phyloP scores from a whole-genome alignment of 2,797 vertebrate species.

The Gymnoscopelus microlampas region DNA sequence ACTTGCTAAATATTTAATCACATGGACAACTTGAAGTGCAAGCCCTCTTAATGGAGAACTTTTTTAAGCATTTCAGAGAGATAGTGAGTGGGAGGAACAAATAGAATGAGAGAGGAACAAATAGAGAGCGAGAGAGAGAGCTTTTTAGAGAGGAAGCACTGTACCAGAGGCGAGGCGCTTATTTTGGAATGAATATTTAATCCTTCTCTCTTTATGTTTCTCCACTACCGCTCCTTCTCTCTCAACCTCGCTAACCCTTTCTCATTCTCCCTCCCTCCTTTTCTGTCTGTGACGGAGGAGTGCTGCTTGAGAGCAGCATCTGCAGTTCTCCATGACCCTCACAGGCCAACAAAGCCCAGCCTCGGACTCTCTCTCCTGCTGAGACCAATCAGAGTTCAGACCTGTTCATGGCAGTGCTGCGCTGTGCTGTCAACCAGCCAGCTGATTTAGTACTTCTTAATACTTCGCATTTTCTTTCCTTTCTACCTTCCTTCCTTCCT shows the following conservation, averaged over 20 bases:
- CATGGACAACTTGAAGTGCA: constrained; percentile 44
- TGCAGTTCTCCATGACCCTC: constrained; percentile 10
- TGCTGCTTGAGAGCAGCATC: constrained; percentile 36
- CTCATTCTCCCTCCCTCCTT: constrained; percentile 18
- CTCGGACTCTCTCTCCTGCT: constrained; percentile 41
- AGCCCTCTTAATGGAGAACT: constrained; percentile 59
- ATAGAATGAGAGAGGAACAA: neutral
- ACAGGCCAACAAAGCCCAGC: constrained; percentile 6
- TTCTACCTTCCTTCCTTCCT: neutral
- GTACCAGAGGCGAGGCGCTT: constrained; percentile 3
- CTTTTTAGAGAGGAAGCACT: constrained; percentile 19
- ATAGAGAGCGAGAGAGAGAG: neutral
- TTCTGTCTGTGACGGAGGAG: constrained; percentile 30
- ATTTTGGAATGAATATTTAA: constrained; percentile 58
- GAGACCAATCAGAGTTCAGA: constrained; percentile 54
- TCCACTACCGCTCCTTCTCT: constrained; percentile 10
- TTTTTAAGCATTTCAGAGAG: constrained; percentile 20
- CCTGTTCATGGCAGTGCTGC: constrained; percentile 27
- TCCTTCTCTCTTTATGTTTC: constrained; percentile 22
- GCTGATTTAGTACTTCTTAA: constrained; percentile 25
- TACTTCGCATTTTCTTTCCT: constrained; percentile 11
- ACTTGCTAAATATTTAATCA: constrained; percentile 63
- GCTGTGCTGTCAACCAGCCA: constrained; percentile 25
- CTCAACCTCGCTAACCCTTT: constrained; percentile 22
- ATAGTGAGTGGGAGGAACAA: neutral